phyloP scores from a whole-genome alignment of 2,113 vertebrate species.

The Synodontis membranacea region DNA sequence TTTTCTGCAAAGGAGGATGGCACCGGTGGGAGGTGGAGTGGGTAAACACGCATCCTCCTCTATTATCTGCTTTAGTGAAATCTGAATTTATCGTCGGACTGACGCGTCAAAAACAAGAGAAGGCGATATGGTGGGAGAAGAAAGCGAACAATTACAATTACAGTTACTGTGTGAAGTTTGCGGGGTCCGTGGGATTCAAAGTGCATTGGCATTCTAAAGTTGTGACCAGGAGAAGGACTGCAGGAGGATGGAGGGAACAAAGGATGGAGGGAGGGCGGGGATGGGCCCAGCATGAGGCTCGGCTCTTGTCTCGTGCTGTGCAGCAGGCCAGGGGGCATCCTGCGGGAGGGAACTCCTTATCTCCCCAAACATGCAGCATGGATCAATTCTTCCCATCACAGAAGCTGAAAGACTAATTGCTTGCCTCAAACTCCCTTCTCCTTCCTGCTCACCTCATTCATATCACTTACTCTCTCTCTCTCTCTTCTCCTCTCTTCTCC shows the following conservation, averaged over 20 bases:
- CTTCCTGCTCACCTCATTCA: slow-evolving; percentile 49
- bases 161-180: background rate
- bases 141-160: background rate
- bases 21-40: background rate
- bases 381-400: slow-evolving; percentile 77
- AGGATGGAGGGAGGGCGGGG: slow-evolving; percentile 14
- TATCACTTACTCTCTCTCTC: slow-evolving; percentile 41
- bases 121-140: background rate
- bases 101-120: background rate
- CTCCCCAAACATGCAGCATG: slow-evolving; percentile 75
- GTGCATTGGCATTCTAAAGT: slow-evolving; percentile 52
- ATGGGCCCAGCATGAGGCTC: slow-evolving; percentile 37
- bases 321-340: slow-evolving; percentile 67
- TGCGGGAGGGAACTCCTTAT: slow-evolving; percentile 75
- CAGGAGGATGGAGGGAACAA: slow-evolving; percentile 20
- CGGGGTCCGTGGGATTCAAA: slow-evolving; percentile 3
- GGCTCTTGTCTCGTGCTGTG: slow-evolving; percentile 57
- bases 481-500: background rate
- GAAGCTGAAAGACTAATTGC: slow-evolving; percentile 64
- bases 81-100: background rate
- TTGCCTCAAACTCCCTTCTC: slow-evolving; percentile 60
- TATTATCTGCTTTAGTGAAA: background rate
- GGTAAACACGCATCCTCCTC: background rate
- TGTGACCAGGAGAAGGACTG: slow-evolving; percentile 31
- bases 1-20: background rate